A percentile compares a stretch with the other conserved stretches of the same genome.
phyloP scores from a whole-genome alignment of 1,140 invertebrate genomes.

The Thalassaphorura encarpata region DNA sequence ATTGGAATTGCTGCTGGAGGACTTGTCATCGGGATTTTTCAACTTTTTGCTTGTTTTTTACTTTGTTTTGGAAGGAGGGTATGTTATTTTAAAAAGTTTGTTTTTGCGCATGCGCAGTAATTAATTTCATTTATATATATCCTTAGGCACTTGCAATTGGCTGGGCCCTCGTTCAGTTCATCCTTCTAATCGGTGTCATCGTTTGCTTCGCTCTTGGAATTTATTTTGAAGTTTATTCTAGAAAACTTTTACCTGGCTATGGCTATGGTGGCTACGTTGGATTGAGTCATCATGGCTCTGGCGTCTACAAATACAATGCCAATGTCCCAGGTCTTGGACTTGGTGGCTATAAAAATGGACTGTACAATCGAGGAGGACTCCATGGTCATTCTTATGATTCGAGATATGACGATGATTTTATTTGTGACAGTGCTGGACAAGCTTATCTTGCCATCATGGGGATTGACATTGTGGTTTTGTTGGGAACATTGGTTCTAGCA shows the following conservation, averaged over 20 bases:
- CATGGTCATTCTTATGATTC: too few relatives aligned
- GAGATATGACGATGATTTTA: neutral
- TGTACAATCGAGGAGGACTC: neutral
- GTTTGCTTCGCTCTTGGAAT: slow-evolving; percentile 6
- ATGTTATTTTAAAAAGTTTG: too few relatives aligned
- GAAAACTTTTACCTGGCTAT: neutral
- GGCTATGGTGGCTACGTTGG: neutral
- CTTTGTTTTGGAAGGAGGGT: slow-evolving; percentile 12
- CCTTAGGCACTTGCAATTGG: slow-evolving; percentile 1
- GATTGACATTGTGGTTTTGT: slow-evolving; percentile 12
- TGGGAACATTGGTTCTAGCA: slow-evolving; percentile 7
- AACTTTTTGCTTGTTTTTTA: slow-evolving; percentile 6
- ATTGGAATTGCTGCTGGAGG: slow-evolving; percentile 17
- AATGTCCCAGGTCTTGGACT: neutral
- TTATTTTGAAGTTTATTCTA: slow-evolving; percentile 9
- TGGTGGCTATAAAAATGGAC: neutral
- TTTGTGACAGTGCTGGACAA: slow-evolving; percentile 13
- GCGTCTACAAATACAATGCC: too few relatives aligned
- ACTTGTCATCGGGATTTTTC: slow-evolving; percentile 13
- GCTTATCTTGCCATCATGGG: slow-evolving; percentile 14
- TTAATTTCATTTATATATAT: too few relatives aligned
- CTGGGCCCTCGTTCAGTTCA: slow-evolving; percentile 1
- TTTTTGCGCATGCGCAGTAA: too few relatives aligned
- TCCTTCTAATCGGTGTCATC: slow-evolving; percentile 1
- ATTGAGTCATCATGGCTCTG: neutral